A percentile compares a stretch with the other conserved stretches of the same genome.
phyloP scores from a whole-genome alignment of 1,140 invertebrate species.

The Ceratina japonica region DNA sequence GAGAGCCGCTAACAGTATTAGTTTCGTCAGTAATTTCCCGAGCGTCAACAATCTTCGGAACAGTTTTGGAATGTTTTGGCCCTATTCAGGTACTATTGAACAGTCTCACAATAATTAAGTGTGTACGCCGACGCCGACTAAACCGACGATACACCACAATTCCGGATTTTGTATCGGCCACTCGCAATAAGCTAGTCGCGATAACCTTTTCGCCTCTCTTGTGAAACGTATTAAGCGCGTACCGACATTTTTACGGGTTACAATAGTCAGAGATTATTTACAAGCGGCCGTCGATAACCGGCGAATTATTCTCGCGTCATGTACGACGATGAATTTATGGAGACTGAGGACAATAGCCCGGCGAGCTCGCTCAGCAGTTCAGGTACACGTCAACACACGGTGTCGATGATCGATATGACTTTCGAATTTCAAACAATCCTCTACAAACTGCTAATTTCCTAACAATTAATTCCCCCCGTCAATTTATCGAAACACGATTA shows the following conservation, averaged over 20 bases:
- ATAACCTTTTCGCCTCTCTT: constrained; percentile 11
- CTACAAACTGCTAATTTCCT: too few species aligned
- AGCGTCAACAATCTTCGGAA: too few species aligned
- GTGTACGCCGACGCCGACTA: background rate
- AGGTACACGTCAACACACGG: too few species aligned
- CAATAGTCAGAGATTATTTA: background rate
- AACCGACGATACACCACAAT: background rate
- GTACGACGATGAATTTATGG: too few species aligned
- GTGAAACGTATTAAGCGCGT: background rate
- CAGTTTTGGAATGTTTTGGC: background rate
- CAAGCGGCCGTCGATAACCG: background rate
- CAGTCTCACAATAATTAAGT: background rate
- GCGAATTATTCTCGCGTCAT: background rate
- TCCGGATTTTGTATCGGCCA: background rate
- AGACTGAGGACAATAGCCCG: too few species aligned
- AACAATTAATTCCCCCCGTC: too few species aligned
- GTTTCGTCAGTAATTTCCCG: background rate
- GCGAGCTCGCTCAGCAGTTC: too few species aligned
- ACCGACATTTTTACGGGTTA: background rate
- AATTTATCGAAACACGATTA: too few species aligned
- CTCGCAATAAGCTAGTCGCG: constrained; percentile 1
- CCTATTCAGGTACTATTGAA: background rate
- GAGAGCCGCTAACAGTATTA: background rate
- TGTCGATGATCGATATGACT: too few species aligned
- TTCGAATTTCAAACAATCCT: too few species aligned